These are phyloP conservation scores for Chelonia mydas DNA, from an alignment of 2,797 vertebrate species.

Conservation along the genomic window DNA sequence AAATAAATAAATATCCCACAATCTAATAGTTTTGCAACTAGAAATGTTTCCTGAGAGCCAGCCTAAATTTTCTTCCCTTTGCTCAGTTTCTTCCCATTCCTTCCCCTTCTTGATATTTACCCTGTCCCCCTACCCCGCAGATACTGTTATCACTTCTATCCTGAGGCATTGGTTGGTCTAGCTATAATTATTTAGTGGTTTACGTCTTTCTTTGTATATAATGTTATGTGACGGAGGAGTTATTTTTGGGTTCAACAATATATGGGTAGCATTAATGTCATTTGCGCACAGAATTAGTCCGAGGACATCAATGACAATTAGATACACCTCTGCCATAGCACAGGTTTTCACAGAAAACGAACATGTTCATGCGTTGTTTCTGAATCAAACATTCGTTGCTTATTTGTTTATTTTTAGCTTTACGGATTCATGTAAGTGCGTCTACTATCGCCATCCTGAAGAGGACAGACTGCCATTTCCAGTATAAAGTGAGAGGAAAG, in stretches of 20 bases:
- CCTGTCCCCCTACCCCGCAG: not conserved
- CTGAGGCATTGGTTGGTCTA: not conserved
- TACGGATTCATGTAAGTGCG: constrained; percentile 92
- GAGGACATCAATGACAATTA: not conserved
- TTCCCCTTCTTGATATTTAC: constrained; percentile 23
- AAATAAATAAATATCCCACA: not conserved
- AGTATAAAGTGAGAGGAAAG: constrained; percentile 92
- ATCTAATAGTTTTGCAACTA: not conserved
- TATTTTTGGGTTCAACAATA: not conserved
- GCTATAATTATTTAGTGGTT: not conserved
- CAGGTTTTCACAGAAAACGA: not conserved
- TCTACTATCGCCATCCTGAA: constrained; percentile 93
- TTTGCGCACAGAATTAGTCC: constrained; percentile 3
- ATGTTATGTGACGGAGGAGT: not conserved
- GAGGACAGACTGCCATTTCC: constrained; percentile 92
- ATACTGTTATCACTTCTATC: not conserved
- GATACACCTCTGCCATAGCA: not conserved
- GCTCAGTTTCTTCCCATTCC: not conserved
- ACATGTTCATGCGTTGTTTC: not conserved
- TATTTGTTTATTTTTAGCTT: constrained; percentile 80
- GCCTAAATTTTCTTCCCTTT: not conserved
- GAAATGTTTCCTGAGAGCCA: not conserved
- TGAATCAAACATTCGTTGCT: not conserved
- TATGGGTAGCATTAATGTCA: not conserved
- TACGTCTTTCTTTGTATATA: not conserved